These are phyloP conservation scores for Glaucidium brasilianum DNA, from an alignment of 2,113 vertebrate species.

Conservation along the genomic window DNA sequence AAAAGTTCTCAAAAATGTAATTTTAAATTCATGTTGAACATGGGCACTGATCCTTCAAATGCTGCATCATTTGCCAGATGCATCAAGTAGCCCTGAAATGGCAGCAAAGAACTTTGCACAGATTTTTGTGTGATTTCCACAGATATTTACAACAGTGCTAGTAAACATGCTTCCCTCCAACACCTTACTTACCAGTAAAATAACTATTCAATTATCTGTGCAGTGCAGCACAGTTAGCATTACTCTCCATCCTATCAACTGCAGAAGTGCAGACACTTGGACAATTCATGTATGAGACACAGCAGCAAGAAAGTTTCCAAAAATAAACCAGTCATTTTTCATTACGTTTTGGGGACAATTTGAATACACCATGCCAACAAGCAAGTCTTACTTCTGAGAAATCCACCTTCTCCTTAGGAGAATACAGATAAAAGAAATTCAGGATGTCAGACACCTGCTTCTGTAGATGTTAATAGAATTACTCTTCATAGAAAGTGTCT, in stretches of 20 bases:
- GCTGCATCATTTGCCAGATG: not conserved
- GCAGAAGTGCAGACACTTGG: not conserved
- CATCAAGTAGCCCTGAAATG: not conserved
- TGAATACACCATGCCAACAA: not conserved
- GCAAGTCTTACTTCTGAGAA: not conserved
- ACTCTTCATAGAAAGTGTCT: not conserved
- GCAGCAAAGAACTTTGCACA: not conserved
- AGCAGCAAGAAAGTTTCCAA: not conserved
- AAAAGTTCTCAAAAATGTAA: not conserved
- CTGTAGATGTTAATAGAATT: not conserved
- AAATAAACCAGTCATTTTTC: not conserved
- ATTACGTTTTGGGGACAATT: not conserved
- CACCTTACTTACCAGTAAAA: not conserved
- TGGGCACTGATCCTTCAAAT: not conserved
- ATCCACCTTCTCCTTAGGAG: not conserved
- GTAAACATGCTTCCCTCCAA: not conserved
- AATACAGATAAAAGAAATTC: not conserved
- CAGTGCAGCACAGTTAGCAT: fast-evolving
- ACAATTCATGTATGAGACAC: not conserved
- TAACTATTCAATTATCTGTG: not conserved
- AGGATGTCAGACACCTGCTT: not conserved
- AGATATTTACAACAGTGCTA: not conserved
- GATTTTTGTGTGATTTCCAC: not conserved
- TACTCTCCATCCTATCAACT: not conserved
- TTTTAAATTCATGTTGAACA: not conserved